phyloP scores from a whole-genome alignment of 2,888 invertebrate species.

The Dasysyrphus tricinctus region DNA sequence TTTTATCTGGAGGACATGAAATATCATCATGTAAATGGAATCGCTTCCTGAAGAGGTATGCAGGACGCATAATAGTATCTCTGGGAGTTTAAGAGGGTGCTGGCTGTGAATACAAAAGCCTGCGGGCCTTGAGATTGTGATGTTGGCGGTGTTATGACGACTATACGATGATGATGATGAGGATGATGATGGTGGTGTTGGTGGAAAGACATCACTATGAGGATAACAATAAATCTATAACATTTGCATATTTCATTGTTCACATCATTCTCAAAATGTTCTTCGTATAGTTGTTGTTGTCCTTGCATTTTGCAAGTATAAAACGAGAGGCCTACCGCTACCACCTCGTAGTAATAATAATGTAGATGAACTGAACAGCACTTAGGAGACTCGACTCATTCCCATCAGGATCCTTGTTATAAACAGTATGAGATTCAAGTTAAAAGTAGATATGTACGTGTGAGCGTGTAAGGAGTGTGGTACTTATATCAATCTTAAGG shows the following conservation, averaged over 20 bases:
- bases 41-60: slow-evolving; percentile 56
- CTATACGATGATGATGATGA: background rate
- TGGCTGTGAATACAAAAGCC: slow-evolving; percentile 21
- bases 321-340: slow-evolving; percentile 16
- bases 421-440: background rate
- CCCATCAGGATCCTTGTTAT: background rate
- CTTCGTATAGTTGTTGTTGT: slow-evolving; percentile 9
- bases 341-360: slow-evolving; percentile 1
- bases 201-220: background rate
- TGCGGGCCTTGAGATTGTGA: slow-evolving; percentile 10
- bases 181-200: slow-evolving; percentile 7
- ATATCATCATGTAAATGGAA: slow-evolving; percentile 66
- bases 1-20: slow-evolving; percentile 62
- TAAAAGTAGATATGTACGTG: background rate
- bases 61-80: slow-evolving; percentile 8
- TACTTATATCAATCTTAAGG: background rate
- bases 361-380: slow-evolving; percentile 18
- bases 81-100: slow-evolving; percentile 13
- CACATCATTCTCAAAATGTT: slow-evolving; percentile 33
- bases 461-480: background rate
- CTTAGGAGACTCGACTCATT: slow-evolving; percentile 28
- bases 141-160: slow-evolving; percentile 15
- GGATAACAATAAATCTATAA: slow-evolving; percentile 48
- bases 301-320: slow-evolving; percentile 13
- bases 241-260: slow-evolving; percentile 62